phyloP scores from a whole-genome alignment of 1,140 invertebrate genomes.

The Drosophila littoralis region DNA sequence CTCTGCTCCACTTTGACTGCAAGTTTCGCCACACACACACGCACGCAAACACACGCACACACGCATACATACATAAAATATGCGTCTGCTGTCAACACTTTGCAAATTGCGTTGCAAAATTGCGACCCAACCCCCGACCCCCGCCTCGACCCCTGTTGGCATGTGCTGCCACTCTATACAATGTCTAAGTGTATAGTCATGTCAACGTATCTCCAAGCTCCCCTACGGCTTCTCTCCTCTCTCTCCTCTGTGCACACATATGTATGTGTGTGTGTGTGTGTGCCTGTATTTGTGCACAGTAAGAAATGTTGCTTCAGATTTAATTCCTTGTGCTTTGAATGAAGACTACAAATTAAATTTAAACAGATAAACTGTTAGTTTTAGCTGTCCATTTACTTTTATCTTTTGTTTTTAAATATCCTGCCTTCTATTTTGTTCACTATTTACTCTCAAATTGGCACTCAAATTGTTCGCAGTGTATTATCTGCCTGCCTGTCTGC shows the following conservation, averaged over 20 bases:
- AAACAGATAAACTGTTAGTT: no score
- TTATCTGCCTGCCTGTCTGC: neutral
- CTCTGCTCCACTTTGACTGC: constrained; percentile 16
- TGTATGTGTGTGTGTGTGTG: no score
- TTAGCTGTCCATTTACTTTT: neutral
- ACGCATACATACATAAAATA: neutral
- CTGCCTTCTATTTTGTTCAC: no score
- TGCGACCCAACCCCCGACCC: constrained; percentile 42
- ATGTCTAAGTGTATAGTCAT: constrained; percentile 47
- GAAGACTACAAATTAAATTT: no score
- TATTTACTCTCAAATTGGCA: no score
- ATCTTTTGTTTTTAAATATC: neutral
- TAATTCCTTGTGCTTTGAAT: neutral
- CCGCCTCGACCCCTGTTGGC: neutral
- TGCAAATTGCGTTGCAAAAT: constrained; percentile 48
- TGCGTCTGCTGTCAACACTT: constrained; percentile 43
- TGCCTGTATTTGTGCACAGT: neutral
- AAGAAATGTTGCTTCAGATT: neutral
- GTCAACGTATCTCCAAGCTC: constrained; percentile 30
- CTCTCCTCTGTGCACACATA: neutral
- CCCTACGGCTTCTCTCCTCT: neutral
- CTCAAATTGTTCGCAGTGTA: neutral
- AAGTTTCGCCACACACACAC: constrained; percentile 24
- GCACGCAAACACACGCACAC: no score
- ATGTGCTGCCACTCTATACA: neutral